Evolutionary conservation across 2,113 vertebrate species (phyloP).

Genomic region (Chionis minor): DNA sequence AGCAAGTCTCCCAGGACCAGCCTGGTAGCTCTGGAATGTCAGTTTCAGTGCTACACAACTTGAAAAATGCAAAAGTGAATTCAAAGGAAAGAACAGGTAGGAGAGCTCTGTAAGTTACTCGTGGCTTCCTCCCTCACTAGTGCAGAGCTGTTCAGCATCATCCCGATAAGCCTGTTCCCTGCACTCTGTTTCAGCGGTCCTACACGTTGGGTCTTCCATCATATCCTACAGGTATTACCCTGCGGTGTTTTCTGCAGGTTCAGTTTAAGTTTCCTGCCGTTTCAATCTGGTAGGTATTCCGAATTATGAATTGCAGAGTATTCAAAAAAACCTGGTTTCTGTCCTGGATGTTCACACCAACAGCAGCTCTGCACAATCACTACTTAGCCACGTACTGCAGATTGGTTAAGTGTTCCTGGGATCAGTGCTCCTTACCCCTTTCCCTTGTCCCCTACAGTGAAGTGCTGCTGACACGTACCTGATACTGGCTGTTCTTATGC

Average conservation of each 20-base stretch:
- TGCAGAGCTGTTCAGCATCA: not conserved
- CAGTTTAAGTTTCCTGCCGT: not conserved
- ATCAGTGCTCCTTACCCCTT: not conserved
- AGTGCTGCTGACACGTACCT: conserved; percentile 67
- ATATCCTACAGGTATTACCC: rapidly evolving
- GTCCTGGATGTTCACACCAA: not conserved
- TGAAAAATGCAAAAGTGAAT: not conserved
- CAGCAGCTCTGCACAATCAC: not conserved
- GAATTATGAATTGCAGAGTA: not conserved
- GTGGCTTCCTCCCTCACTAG: not conserved
- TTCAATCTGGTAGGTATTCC: not conserved
- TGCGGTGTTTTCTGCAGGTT: not conserved
- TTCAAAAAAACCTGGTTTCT: not conserved
- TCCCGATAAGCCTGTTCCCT: not conserved
- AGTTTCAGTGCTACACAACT: not conserved
- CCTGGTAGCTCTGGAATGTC: not conserved
- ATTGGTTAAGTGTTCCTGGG: rapidly evolving
- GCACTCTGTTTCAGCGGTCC: not conserved
- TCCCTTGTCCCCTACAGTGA: not conserved
- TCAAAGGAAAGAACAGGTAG: not conserved
- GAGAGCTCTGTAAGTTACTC: not conserved
- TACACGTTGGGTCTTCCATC: not conserved
- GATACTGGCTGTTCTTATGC: conserved; percentile 75
- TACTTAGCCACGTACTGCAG: rapidly evolving
- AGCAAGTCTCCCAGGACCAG: not conserved